Percentiles rank a stretch among this genome's conserved stretches.
Conservation (phyloP, 2,888 invertebrate genomes). For the Cataglyphis livida region DNA sequence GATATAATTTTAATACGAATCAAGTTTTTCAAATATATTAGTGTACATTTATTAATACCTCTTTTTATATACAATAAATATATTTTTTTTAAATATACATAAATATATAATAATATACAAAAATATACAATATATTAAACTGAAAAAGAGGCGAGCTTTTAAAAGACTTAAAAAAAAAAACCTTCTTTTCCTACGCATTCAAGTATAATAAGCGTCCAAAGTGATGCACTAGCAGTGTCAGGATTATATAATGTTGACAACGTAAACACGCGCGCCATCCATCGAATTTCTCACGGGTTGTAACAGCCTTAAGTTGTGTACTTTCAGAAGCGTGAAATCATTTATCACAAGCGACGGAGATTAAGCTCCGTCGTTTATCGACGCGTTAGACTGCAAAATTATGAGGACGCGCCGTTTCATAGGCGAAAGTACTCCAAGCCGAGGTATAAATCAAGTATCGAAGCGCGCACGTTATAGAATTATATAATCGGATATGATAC, state of each 20-base stretch:
- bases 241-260: slow-evolving; percentile 47
- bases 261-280: slow-evolving; percentile 39
- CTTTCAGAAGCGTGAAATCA: slow-evolving; percentile 46
- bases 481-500: slow-evolving; percentile 29
- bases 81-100: neutral
- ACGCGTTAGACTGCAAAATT: slow-evolving; percentile 47
- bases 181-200: slow-evolving; percentile 8
- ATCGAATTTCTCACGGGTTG: slow-evolving; percentile 43
- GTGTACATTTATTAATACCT: neutral
- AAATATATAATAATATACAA: neutral
- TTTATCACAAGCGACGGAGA: slow-evolving; percentile 38
- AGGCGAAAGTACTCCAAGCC: neutral
- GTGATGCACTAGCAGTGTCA: slow-evolving; percentile 39
- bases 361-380: slow-evolving; percentile 38
- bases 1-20: neutral
- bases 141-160: neutral
- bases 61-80: neutral
- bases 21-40: neutral
- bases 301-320: slow-evolving; percentile 47
- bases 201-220: slow-evolving; percentile 23
- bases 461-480: neutral
- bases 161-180: slow-evolving; percentile 16
- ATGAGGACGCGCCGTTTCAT: neutral
- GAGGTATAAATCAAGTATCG: slow-evolving; percentile 24
- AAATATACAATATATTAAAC: too few relatives aligned